Evolutionary conservation across 2,113 vertebrate genomes (phyloP), one percentile per base, ranked within the genome.

Genomic region (Phylloscopus whistleri): DNA sequence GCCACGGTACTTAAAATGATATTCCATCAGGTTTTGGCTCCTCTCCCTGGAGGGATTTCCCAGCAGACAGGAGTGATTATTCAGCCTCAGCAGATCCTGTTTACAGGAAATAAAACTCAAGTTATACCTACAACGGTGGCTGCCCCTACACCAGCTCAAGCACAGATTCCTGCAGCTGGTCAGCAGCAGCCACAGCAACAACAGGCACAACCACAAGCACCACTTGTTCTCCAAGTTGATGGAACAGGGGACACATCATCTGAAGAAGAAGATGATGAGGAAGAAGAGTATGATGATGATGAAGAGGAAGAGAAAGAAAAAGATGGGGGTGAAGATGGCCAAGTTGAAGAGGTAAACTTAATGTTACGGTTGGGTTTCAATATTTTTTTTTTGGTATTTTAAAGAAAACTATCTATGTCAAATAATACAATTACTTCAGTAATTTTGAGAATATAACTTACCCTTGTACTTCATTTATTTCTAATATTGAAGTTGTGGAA

Each of bases 261-360:
- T 19, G 99, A 99, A 76, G 99, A 99, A 80, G 99, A 99, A 28
- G 99, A 99, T 87, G 99, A 99, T 26, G 98, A 98, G 66, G 99
- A 99, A 91, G 99, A 99, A 72, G 99, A 99, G 85, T 99, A 99
- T 53, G 99, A 99, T 59, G 99, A 99, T 69, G 99, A 99, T 13
- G 99, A 99, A 10, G 99, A 99, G 6, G 99, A 99, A 94, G 99
- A 99, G 96, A 99, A 99, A 93, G 99, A 99, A 94, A 99, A 99
- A 94, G 99, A 99, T 52, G 99, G 98, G 15, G 99, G 98, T 78
- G 99, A 99, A 97, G 99, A 99, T 59, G 99, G 99, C 39, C 99
- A 99, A 96, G 99, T 99, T 43, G 99, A 99, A 94, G 99, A 99
- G 98, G 99, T 99, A 97, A 97, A 90, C 46, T 75, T 73, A 31